Evolutionary conservation across 2,888 invertebrate genomes (phyloP), one percentile per base, ranked within the genome.

Genomic region (Erebia ligea): DNA sequence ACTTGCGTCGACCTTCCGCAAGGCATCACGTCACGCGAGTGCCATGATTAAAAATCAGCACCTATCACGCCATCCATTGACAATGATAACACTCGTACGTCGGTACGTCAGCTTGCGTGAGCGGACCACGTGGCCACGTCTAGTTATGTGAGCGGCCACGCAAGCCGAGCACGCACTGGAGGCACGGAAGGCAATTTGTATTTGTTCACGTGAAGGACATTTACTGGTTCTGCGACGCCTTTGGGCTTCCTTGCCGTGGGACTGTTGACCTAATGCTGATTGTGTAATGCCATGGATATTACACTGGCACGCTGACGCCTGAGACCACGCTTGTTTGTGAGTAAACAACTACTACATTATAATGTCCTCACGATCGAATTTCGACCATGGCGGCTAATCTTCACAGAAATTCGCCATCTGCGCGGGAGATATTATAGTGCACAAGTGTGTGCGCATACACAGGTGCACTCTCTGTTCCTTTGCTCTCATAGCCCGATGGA

Each of bases 1-100:
- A 25, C 48, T 58, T 63, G 58, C 61, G 61, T 70, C 54, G 76
- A 77, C 77, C 77, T 78, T 77, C 75, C 76, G 71, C 73, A 73
- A 75, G 74, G 76, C 68, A 69, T 58, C 58, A 71, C 76, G 72
- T 72, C 77, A 78, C 78, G 77, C 76, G 73, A 76, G 69, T 70
- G 70, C 74, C 75, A 75, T 74, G 76, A 75, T 77, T 76, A 76
- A 76, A 76, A 76, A 76, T 77, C 77, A 76, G 76, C 73, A 73
- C 52, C 76, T 80, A 86, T 86, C 91, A 92, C 92, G 92, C 92
- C 77, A 92, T 87, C 84, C 92, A 92, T 92, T 92, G 91, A 91
- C 86, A 81, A 77, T 79, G 84, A 81, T 87, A 86, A 86, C 84
- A 82, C 62, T 62, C 62, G 62, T 62, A 62, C 45, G 40, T 34